Percentiles rank a stretch among this genome's conserved stretches.
These are phyloP conservation scores for Typhlomys cinereus DNA, from an alignment of 2,113 vertebrate species.

Conservation along the genomic window DNA sequence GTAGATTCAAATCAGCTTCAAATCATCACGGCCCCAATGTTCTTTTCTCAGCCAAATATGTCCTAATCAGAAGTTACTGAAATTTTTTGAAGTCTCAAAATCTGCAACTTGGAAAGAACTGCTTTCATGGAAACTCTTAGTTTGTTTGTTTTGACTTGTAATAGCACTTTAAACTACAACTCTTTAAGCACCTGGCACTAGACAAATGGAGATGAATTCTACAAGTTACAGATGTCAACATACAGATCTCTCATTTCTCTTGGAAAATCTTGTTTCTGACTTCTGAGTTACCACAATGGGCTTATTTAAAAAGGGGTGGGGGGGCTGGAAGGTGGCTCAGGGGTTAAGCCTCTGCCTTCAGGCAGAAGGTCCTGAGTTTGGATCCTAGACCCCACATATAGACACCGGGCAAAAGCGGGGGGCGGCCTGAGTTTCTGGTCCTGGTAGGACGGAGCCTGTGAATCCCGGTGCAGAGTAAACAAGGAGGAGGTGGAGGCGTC, in stretches of 20 bases:
- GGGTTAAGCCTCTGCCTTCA: too few relatives aligned
- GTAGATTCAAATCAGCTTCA: slow-evolving; percentile 67
- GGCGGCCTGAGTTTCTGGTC: too few relatives aligned
- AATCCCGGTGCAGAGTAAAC: too few relatives aligned
- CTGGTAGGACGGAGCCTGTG: too few relatives aligned
- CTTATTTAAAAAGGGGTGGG: neutral
- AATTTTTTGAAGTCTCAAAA: slow-evolving; percentile 55
- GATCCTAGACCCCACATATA: too few relatives aligned
- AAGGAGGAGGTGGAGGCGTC: too few relatives aligned
- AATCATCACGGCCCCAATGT: too few relatives aligned
- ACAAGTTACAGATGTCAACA: slow-evolving; percentile 64
- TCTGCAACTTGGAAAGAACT: slow-evolving; percentile 16
- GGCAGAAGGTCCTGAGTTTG: too few relatives aligned
- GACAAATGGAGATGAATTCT: slow-evolving; percentile 47
- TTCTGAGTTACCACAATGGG: neutral
- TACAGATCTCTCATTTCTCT: slow-evolving; percentile 32
- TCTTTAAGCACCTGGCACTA: slow-evolving; percentile 23
- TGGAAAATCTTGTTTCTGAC: slow-evolving; percentile 34
- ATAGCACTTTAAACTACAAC: slow-evolving; percentile 59
- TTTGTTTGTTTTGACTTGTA: slow-evolving; percentile 61
- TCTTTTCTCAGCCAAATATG: too few relatives aligned
- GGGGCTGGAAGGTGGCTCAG: too few relatives aligned
- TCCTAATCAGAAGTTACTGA: slow-evolving; percentile 68
- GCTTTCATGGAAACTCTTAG: slow-evolving; percentile 52
- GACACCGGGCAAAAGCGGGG: neutral